A percentile compares a stretch with the other conserved stretches of the same genome.
Evolutionary conservation across 1,140 invertebrate species (phyloP).

Genomic region (Drosophila baimaii): DNA sequence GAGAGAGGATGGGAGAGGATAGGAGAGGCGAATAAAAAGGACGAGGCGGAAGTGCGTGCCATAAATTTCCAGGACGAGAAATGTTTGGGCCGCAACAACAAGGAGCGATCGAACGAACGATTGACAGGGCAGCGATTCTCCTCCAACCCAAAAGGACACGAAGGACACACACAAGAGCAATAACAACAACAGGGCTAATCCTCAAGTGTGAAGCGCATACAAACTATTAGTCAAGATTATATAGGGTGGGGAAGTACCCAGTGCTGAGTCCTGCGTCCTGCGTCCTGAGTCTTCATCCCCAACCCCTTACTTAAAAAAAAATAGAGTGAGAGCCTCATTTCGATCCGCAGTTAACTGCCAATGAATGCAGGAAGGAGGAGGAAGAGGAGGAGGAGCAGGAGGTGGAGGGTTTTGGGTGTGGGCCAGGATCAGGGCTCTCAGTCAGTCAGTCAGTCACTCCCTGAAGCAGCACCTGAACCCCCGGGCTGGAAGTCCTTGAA

Average conservation of each 20-base stretch:
- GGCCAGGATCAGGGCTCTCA: constrained; percentile 18
- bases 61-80: constrained; percentile 78
- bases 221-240: constrained; percentile 82
- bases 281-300: not conserved
- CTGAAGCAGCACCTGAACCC: constrained; percentile 27
- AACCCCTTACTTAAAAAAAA: not conserved
- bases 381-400: not conserved
- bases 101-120: constrained; percentile 35
- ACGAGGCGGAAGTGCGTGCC: constrained; percentile 80
- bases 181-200: constrained; percentile 71
- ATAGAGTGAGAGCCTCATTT: constrained; percentile 10
- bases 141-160: constrained; percentile 26
- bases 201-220: constrained; percentile 81
- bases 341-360: constrained; percentile 13
- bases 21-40: constrained; percentile 25
- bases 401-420: constrained; percentile 2
- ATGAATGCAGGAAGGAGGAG: constrained; percentile 2
- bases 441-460: constrained; percentile 13
- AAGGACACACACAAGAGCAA: constrained; percentile 14
- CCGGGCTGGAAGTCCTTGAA: constrained; percentile 19
- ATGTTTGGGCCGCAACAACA: constrained; percentile 69
- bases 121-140: constrained; percentile 17
- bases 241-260: constrained; percentile 14
- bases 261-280: not conserved
- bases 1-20: constrained; percentile 6